Evolutionary conservation across 1,140 invertebrate genomes (phyloP).

Genomic region (Ceratoteleas bidentatus): DNA sequence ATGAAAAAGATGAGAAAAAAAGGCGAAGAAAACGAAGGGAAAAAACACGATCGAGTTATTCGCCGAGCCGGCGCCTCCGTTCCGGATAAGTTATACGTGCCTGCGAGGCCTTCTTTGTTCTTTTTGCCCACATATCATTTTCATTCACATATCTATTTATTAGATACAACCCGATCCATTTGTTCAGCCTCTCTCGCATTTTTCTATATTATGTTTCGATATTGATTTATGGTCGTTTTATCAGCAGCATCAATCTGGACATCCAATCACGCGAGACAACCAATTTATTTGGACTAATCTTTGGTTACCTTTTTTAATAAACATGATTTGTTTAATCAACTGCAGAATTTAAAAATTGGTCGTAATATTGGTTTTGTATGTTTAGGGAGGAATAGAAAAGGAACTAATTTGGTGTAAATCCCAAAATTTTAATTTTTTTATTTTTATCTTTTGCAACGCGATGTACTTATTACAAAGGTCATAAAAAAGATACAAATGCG

Average conservation of each 20-base stretch:
- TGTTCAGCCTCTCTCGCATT: slow-evolving; percentile 29
- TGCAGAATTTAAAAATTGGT: too few species aligned
- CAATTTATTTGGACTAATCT: slow-evolving; percentile 1
- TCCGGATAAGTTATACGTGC: slow-evolving; percentile 41
- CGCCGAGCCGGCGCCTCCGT: slow-evolving; percentile 50
- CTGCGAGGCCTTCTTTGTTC: slow-evolving; percentile 51
- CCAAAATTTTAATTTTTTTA: too few species aligned
- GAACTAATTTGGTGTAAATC: too few species aligned
- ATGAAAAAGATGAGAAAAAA: slow-evolving; percentile 30
- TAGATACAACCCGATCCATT: slow-evolving; percentile 49
- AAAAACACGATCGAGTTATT: slow-evolving; percentile 35
- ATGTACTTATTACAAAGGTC: slow-evolving; percentile 16
- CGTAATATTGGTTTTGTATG: too few species aligned
- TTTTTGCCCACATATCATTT: slow-evolving; percentile 59
- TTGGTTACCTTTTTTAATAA: not conserved
- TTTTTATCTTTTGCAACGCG: not conserved
- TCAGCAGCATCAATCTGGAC: slow-evolving; percentile 18
- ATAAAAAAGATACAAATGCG: slow-evolving; percentile 25
- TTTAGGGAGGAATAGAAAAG: too few species aligned
- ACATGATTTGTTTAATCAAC: too few species aligned
- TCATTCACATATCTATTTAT: slow-evolving; percentile 55
- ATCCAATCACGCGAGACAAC: slow-evolving; percentile 4
- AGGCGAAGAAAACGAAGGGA: slow-evolving; percentile 13
- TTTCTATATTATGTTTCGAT: slow-evolving; percentile 39
- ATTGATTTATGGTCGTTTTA: slow-evolving; percentile 44